Conservation (phyloP, 2,113 vertebrate genomes). For the Apus apus region DNA sequence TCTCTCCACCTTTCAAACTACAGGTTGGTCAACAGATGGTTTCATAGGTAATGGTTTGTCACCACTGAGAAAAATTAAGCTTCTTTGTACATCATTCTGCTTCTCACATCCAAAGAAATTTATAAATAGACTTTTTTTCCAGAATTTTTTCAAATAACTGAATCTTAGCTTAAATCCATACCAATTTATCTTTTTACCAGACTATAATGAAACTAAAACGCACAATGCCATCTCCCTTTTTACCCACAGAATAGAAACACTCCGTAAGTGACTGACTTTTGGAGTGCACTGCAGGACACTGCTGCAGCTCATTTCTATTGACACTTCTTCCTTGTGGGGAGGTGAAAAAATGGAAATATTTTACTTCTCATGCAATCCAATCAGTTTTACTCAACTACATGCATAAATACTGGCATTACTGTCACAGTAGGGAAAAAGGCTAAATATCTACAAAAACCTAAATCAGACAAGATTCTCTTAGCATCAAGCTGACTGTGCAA, state of each 20-base stretch:
- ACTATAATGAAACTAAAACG: neutral
- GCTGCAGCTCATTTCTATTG: neutral
- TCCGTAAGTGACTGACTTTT: neutral
- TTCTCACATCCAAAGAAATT: neutral
- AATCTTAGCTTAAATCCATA: neutral
- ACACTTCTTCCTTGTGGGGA: neutral
- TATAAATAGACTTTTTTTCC: neutral
- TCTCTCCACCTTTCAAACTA: neutral
- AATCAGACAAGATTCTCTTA: neutral
- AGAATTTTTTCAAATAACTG: neutral
- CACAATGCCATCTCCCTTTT: neutral
- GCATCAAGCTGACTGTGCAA: neutral
- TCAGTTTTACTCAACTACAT: neutral
- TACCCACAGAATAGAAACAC: neutral
- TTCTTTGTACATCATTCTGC: neutral
- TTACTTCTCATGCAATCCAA: neutral
- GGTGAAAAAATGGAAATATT: neutral
- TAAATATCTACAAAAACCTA: neutral
- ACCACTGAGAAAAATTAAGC: neutral
- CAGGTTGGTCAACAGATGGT: neutral
- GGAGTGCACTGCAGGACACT: neutral
- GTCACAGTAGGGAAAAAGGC: neutral
- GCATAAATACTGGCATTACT: neutral
- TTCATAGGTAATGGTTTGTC: neutral
- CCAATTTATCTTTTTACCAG: neutral